Conservation (phyloP, 1,140 invertebrate genomes). For the Philopotamus ludificatus region DNA sequence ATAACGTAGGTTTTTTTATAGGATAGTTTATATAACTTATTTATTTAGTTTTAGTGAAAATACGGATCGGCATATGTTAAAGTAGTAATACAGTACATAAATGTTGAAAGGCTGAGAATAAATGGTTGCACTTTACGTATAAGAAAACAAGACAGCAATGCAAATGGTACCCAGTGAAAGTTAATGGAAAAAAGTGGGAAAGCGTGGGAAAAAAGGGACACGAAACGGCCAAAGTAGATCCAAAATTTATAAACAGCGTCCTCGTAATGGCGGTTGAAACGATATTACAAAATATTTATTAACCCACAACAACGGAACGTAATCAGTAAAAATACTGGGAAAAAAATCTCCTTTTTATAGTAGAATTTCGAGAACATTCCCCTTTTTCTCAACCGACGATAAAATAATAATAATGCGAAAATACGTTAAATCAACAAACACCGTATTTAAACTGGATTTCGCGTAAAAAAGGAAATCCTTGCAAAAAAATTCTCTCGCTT, state of each 20-base stretch:
- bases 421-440: background rate
- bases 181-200: background rate
- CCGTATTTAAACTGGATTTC: background rate
- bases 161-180: background rate
- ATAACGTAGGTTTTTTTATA: background rate
- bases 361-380: background rate
- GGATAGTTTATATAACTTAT: no score
- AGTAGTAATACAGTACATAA: background rate
- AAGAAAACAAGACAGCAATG: background rate
- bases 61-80: background rate
- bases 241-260: background rate
- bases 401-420: background rate
- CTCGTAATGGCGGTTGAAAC: background rate
- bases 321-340: background rate
- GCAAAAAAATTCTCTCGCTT: background rate
- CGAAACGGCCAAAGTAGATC: background rate
- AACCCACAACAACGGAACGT: background rate
- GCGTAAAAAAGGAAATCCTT: background rate
- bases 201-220: background rate
- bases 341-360: background rate
- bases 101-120: constrained; percentile 1
- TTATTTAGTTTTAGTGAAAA: no score
- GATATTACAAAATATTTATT: background rate
- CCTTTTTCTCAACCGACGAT: no score
- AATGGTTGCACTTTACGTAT: constrained; percentile 5